These are phyloP conservation scores for Trichopoda pennipes DNA, from an alignment of 2,888 invertebrate genomes.

Conservation along the genomic window DNA sequence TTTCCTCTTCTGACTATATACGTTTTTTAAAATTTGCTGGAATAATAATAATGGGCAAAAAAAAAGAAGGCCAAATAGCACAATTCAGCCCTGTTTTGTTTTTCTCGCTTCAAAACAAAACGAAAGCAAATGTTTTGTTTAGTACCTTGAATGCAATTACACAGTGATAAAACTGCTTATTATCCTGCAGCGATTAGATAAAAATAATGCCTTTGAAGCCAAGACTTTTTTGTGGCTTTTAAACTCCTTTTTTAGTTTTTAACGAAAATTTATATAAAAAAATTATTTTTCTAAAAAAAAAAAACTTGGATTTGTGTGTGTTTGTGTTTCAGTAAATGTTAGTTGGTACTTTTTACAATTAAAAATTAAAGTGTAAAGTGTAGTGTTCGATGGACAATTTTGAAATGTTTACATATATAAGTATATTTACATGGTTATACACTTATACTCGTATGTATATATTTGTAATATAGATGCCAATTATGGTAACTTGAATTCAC, in stretches of 20 bases:
- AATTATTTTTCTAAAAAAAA: not conserved
- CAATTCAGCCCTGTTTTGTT: too few species aligned
- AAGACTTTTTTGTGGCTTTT: conserved; percentile 22
- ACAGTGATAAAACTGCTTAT: too few species aligned
- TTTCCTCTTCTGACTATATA: too few species aligned
- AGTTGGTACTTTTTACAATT: not conserved
- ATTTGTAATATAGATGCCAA: conserved; percentile 39
- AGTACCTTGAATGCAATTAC: too few species aligned
- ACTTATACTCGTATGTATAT: conserved; percentile 1
- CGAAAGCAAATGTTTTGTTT: too few species aligned
- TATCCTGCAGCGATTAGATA: too few species aligned
- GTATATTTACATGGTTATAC: not conserved
- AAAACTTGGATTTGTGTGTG: conserved; percentile 67
- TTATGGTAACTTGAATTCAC: conserved; percentile 57
- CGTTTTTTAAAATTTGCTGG: too few species aligned
- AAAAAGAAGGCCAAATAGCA: too few species aligned
- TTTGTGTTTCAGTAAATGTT: conserved; percentile 21
- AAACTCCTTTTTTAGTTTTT: conserved; percentile 33
- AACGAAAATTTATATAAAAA: not conserved
- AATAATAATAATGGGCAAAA: too few species aligned
- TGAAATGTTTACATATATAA: conserved; percentile 28
- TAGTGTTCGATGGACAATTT: conserved; percentile 29
- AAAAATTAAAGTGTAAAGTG: not conserved
- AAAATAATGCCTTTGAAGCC: too few species aligned
- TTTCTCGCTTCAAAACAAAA: too few species aligned